A percentile compares a stretch with the other conserved stretches of the same genome.
Conservation (phyloP, 2,888 invertebrate genomes). For the Pseudeuparius sepicola region DNA sequence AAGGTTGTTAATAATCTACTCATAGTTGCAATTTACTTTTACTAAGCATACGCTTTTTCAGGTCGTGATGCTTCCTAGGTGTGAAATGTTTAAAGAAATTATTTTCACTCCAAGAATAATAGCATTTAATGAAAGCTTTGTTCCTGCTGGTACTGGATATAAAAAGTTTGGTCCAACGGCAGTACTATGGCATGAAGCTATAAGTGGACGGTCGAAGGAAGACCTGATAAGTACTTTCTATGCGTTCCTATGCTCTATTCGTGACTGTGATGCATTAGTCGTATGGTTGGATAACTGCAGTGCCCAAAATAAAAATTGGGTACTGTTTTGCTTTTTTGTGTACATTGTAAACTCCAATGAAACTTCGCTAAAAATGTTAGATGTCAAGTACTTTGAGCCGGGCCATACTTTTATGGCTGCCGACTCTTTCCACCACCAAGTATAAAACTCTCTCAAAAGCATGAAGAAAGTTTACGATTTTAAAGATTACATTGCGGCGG, state of each 20-base stretch:
- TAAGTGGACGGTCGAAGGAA: constrained; percentile 15
- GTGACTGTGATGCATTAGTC: constrained; percentile 11
- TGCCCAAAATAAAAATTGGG: constrained; percentile 5
- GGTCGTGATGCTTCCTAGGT: constrained; percentile 16
- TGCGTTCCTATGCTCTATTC: no score
- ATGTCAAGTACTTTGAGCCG: constrained; percentile 11
- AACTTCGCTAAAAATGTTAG: neutral
- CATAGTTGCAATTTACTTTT: no score
- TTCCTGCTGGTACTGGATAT: constrained; percentile 15
- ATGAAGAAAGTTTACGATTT: constrained; percentile 1
- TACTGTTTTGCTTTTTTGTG: constrained; percentile 5
- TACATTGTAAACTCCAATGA: constrained; percentile 8
- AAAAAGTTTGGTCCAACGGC: constrained; percentile 12
- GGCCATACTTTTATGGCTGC: constrained; percentile 4
- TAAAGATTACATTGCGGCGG: no score
- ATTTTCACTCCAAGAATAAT: constrained; percentile 15
- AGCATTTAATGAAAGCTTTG: constrained; percentile 18
- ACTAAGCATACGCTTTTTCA: no score
- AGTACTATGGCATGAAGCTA: constrained; percentile 20
- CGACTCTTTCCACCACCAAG: constrained; percentile 12
- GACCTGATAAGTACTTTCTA: no score
- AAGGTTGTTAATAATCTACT: no score
- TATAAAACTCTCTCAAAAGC: constrained; percentile 6
- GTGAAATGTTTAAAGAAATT: constrained; percentile 14
- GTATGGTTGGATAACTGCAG: constrained; percentile 3